A percentile compares a stretch with the other conserved stretches of the same genome.
Conservation (phyloP, 2,888 invertebrate genomes). For the Idaea biselata region DNA sequence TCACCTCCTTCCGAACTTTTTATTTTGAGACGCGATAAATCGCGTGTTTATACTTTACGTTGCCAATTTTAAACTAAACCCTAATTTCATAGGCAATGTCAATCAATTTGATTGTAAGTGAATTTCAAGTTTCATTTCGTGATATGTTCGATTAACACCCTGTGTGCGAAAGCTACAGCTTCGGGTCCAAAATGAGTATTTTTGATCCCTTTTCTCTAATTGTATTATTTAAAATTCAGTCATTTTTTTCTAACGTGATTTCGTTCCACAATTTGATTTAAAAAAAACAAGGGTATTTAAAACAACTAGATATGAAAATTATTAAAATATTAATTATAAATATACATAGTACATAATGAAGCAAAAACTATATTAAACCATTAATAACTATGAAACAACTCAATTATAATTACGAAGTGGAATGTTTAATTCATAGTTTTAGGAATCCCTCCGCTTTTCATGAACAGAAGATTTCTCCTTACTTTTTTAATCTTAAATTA, state of each 20-base stretch:
- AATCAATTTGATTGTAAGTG: constrained; percentile 10
- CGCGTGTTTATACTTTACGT: not conserved
- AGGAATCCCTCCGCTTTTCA: not conserved
- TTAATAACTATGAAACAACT: constrained; percentile 23
- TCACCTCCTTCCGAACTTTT: not conserved
- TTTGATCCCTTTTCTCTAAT: constrained; percentile 60
- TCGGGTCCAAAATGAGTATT: constrained; percentile 56
- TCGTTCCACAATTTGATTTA: constrained; percentile 26
- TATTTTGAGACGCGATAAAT: not conserved
- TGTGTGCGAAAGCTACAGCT: constrained; percentile 56
- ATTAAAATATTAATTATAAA: constrained; percentile 10
- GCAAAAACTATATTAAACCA: constrained; percentile 17
- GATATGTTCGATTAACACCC: constrained; percentile 72
- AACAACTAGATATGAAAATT: constrained; percentile 1
- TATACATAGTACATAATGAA: constrained; percentile 15
- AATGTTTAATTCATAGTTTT: constrained; percentile 43
- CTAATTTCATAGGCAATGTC: constrained; percentile 13
- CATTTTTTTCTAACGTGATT: constrained; percentile 38
- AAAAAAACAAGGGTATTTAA: not conserved
- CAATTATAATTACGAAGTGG: constrained; percentile 38
- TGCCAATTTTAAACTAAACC: not conserved
- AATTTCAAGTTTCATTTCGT: constrained; percentile 33
- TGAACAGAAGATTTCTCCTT: not conserved
- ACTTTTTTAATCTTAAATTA: not conserved
- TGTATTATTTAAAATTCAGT: constrained; percentile 53